Conservation (phyloP, 2,888 invertebrate genomes). For the Drosophila limbata region DNA sequence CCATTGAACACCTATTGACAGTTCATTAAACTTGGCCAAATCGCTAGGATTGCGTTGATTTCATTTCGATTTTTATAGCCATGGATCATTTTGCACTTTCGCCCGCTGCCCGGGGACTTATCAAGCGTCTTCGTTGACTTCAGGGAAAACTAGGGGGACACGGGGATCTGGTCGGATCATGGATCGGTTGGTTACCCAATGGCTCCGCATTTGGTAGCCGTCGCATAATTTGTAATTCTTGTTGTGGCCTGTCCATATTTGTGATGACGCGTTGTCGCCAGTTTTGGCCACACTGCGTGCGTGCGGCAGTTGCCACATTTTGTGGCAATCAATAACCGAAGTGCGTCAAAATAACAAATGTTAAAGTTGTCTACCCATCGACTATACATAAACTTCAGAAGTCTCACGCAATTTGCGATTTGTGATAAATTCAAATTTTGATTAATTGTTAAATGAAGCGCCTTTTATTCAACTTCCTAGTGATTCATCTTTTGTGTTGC, state of each 20-base stretch:
- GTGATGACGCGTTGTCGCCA: conserved; percentile 35
- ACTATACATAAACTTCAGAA: background rate
- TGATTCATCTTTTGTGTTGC: conserved; percentile 25
- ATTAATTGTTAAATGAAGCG: conserved; percentile 24
- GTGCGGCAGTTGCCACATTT: conserved; percentile 75
- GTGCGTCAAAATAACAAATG: conserved; percentile 76
- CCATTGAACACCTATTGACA: conserved; percentile 40
- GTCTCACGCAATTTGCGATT: background rate
- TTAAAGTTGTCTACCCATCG: conserved; percentile 40
- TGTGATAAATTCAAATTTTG: conserved; percentile 24
- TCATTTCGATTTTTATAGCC: conserved; percentile 55
- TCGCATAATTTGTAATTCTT: conserved; percentile 77
- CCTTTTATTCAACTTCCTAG: background rate
- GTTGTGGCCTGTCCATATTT: conserved; percentile 61
- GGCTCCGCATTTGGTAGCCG: conserved; percentile 57
- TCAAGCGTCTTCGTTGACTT: background rate
- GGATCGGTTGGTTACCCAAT: conserved; percentile 64
- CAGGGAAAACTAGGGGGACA: background rate
- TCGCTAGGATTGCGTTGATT: conserved; percentile 53
- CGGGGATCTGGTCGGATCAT: conserved; percentile 5
- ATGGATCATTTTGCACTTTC: conserved; percentile 54
- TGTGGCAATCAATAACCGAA: conserved; percentile 78
- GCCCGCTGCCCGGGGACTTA: conserved; percentile 23
- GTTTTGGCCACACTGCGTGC: conserved; percentile 60
- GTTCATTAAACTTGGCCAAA: conserved; percentile 61